Conservation (phyloP, 2,797 vertebrate species). For the Glyptemys insculpta region DNA sequence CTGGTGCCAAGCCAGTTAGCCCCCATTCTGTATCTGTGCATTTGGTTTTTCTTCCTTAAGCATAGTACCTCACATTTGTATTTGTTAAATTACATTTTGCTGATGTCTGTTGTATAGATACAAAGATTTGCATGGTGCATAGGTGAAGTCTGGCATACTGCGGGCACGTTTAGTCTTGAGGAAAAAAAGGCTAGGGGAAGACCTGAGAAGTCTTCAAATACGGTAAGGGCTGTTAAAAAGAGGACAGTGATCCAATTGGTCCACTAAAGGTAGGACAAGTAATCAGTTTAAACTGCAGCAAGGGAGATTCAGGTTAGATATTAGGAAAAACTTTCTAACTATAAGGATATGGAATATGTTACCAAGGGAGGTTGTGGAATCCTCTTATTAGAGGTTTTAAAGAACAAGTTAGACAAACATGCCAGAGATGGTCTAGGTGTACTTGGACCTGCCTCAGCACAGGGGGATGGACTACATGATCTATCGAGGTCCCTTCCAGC, state of each 20-base stretch:
- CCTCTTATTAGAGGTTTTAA: not conserved
- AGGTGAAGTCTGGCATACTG: not conserved
- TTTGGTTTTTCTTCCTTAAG: not conserved
- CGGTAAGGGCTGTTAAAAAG: not conserved
- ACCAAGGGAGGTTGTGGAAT: not conserved
- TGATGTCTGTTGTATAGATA: not conserved
- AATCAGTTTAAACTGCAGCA: not conserved
- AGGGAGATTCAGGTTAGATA: not conserved
- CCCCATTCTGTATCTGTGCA: not conserved
- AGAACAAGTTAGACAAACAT: not conserved
- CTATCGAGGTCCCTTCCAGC: not conserved
- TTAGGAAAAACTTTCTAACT: not conserved
- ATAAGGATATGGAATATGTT: not conserved
- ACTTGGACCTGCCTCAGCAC: not conserved
- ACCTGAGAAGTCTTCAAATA: not conserved
- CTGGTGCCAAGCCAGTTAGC: not conserved
- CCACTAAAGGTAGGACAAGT: not conserved
- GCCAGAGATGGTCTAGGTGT: not conserved
- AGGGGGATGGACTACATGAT: not conserved
- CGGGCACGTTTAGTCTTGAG: not conserved
- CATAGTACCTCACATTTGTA: not conserved
- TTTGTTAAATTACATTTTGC: not conserved
- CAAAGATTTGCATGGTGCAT: not conserved
- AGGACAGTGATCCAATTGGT: not conserved
- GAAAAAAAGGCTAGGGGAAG: not conserved